phyloP scores from a whole-genome alignment of 2,888 invertebrate genomes.

The Plagodis dolabraria region DNA sequence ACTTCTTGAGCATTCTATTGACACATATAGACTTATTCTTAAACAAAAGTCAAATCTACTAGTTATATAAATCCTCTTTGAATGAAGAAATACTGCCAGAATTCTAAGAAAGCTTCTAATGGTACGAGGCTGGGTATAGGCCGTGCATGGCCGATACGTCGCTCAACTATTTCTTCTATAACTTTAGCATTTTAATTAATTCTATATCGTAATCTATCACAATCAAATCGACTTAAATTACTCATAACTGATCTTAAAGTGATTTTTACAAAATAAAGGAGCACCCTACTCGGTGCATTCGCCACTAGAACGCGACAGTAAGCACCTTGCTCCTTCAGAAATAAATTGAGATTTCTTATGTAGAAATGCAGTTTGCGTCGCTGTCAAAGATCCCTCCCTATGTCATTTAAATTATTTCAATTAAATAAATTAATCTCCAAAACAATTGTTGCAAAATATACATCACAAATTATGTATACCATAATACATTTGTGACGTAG shows the following conservation, averaged over 20 bases:
- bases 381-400: constrained; percentile 13
- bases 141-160: too few species aligned
- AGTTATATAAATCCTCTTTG: too few species aligned
- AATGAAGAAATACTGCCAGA: too few species aligned
- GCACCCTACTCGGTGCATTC: background rate
- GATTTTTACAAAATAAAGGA: constrained; percentile 17
- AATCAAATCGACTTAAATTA: constrained; percentile 19
- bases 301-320: constrained; percentile 36
- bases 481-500: too few species aligned
- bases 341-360: constrained; percentile 39
- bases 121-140: too few species aligned
- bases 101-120: too few species aligned
- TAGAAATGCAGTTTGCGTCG: constrained; percentile 34
- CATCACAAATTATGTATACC: background rate
- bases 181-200: too few species aligned
- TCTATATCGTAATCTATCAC: constrained; percentile 13
- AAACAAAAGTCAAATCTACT: too few species aligned
- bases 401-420: background rate
- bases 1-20: too few species aligned
- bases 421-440: too few species aligned
- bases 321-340: constrained; percentile 18
- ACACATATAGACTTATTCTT: too few species aligned
- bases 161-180: too few species aligned
- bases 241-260: constrained; percentile 23
- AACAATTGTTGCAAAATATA: background rate